Conservation (phyloP, 1,140 invertebrate genomes). For the Bombus consobrinus region DNA sequence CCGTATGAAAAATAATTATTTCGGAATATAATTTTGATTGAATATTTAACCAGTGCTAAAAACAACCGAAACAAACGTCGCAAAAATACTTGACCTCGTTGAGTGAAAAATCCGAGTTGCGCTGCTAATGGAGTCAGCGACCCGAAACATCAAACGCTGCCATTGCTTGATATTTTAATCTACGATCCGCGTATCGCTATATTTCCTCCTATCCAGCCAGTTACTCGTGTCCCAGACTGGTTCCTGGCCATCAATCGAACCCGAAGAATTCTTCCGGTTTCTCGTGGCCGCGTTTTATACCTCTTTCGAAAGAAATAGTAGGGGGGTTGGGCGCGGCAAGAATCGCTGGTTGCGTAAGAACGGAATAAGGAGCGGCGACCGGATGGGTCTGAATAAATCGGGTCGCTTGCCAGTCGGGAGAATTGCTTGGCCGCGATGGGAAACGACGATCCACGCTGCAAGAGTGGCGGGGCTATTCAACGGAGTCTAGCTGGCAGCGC, state of each 20-base stretch:
- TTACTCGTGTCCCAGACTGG: background rate
- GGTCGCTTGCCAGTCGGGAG: constrained; percentile 45
- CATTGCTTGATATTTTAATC: background rate
- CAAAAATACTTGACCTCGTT: too few relatives aligned
- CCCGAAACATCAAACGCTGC: background rate
- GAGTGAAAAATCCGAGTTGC: too few relatives aligned
- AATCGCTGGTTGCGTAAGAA: constrained; percentile 34
- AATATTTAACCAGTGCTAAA: too few relatives aligned
- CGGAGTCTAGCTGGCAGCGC: background rate
- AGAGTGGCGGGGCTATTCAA: constrained; percentile 42
- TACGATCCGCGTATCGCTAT: background rate
- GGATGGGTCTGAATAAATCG: constrained; percentile 51
- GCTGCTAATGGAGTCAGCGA: background rate
- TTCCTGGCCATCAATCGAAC: background rate
- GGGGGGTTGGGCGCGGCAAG: background rate
- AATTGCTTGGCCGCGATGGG: constrained; percentile 39
- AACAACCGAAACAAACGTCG: too few relatives aligned
- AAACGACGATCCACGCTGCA: constrained; percentile 40
- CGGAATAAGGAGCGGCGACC: constrained; percentile 26
- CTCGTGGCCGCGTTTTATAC: background rate
- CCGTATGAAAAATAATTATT: too few relatives aligned
- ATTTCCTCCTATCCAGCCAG: background rate
- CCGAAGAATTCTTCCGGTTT: background rate
- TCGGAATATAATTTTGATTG: too few relatives aligned
- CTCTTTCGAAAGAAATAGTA: background rate